A percentile compares a stretch with the other conserved stretches of the same genome.
These are phyloP conservation scores for Rhombomys opimus DNA, from an alignment of 2,113 vertebrate species.

Conservation along the genomic window DNA sequence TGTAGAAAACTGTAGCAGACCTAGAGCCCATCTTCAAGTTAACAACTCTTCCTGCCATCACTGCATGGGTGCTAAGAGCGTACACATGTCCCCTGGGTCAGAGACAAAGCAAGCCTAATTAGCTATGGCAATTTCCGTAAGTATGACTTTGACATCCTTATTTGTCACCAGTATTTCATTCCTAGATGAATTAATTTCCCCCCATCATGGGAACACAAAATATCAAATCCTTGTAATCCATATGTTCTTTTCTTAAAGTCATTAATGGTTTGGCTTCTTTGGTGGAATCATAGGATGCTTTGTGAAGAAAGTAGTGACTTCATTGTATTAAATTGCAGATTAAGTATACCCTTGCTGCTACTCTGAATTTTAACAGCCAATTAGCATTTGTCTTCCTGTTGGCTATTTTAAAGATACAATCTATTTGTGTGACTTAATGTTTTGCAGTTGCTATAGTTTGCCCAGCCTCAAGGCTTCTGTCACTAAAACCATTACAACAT, in stretches of 20 bases:
- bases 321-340: slow-evolving; percentile 43
- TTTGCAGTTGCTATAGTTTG: slow-evolving; percentile 53
- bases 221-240: slow-evolving; percentile 23
- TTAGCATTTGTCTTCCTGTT: slow-evolving; percentile 62
- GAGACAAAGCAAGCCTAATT: background rate
- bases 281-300: slow-evolving; percentile 44
- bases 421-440: slow-evolving; percentile 32
- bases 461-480: slow-evolving; percentile 33
- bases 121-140: background rate
- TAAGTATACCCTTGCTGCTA: slow-evolving; percentile 46
- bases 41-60: background rate
- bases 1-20: background rate
- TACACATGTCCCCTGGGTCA: background rate
- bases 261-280: slow-evolving; percentile 57
- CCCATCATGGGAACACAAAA: background rate
- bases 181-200: slow-evolving; percentile 46
- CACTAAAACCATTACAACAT: slow-evolving; percentile 53
- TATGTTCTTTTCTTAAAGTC: slow-evolving; percentile 55
- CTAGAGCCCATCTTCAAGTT: background rate
- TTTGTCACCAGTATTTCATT: slow-evolving; percentile 51
- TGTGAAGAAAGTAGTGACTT: slow-evolving; percentile 65
- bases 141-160: slow-evolving; percentile 51
- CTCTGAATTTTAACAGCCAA: slow-evolving; percentile 64
- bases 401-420: slow-evolving; percentile 55
- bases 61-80: background rate